Conservation (phyloP, 2,888 invertebrate genomes). For the Iselma pallidipennis region DNA sequence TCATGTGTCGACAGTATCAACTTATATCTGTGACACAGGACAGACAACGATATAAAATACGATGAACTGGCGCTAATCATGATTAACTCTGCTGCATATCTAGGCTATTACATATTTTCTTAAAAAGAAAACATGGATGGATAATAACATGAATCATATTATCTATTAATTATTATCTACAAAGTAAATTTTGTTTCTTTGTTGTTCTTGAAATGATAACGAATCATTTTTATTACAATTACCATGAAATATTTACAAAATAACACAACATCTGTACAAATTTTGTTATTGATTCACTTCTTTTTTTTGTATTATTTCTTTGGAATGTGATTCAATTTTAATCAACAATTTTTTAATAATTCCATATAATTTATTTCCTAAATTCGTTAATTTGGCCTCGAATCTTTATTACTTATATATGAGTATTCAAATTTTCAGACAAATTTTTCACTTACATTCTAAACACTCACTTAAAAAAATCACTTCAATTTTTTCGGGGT, state of each 20-base stretch:
- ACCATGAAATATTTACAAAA: conserved; percentile 19
- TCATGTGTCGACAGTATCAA: no score
- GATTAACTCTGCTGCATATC: no score
- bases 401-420: conserved; percentile 29
- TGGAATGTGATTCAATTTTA: conserved; percentile 32
- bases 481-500: no score
- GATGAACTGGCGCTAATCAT: no score
- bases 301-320: conserved; percentile 13
- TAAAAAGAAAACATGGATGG: conserved; percentile 41
- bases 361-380: not conserved
- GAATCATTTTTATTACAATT: not conserved
- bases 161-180: conserved; percentile 30
- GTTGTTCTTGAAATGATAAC: not conserved
- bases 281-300: not conserved
- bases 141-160: conserved; percentile 38
- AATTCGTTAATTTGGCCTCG: conserved; percentile 40
- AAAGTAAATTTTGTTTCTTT: not conserved
- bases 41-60: no score
- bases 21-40: no score
- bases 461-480: conserved; percentile 12
- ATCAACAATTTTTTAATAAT: not conserved
- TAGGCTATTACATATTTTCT: conserved; percentile 15
- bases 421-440: conserved; percentile 35
- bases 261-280: conserved; percentile 28
- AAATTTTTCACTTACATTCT: conserved; percentile 26